phyloP scores from a whole-genome alignment of 2,797 vertebrate species.

The Lagodon rhomboides region DNA sequence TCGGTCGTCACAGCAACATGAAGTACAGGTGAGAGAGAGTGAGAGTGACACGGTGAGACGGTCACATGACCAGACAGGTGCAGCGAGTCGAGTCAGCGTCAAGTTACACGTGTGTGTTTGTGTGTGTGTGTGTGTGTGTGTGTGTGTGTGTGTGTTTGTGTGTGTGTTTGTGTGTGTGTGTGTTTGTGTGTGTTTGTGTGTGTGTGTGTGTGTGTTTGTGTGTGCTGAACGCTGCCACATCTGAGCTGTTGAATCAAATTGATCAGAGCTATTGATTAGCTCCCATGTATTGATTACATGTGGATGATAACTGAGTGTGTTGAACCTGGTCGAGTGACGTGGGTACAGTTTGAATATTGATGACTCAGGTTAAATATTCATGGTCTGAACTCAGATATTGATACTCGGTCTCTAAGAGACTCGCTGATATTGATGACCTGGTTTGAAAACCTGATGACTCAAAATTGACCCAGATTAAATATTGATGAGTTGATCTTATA shows the following conservation, averaged over 20 bases:
- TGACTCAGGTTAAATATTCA: slow-evolving; percentile 29
- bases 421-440: slow-evolving; percentile 12
- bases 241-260: neutral
- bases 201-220: slow-evolving; percentile 5
- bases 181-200: neutral
- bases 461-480: neutral
- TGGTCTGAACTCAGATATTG: slow-evolving; percentile 26
- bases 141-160: neutral
- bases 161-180: no score
- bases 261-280: slow-evolving; percentile 8
- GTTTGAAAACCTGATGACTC: neutral
- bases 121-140: neutral
- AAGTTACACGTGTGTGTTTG: slow-evolving; percentile 25
- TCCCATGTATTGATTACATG: neutral
- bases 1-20: slow-evolving; percentile 73
- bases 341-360: slow-evolving; percentile 11
- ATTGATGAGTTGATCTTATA: neutral
- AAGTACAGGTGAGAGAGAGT: slow-evolving; percentile 73
- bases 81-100: neutral
- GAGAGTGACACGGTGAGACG: neutral
- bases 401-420: neutral
- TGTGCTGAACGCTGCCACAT: neutral
- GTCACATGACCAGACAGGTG: slow-evolving; percentile 42
- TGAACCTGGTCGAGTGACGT: neutral
- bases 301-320: neutral